Conservation (phyloP, 2,888 invertebrate genomes). For the Arenicola marina region DNA sequence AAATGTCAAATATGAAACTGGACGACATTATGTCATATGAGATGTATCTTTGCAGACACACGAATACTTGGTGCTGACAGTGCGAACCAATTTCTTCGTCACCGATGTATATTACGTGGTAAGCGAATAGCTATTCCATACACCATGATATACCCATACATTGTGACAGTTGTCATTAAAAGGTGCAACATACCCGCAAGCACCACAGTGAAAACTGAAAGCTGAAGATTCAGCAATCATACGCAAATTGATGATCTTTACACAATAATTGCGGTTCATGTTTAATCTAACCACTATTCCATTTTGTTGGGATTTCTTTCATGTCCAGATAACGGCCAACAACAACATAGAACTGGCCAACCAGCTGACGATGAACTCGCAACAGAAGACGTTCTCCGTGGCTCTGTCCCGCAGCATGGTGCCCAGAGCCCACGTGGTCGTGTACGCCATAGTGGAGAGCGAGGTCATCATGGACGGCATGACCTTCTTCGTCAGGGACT, state of each 20-base stretch:
- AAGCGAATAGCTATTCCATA: constrained; percentile 20
- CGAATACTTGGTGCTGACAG: constrained; percentile 89
- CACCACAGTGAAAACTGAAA: no score
- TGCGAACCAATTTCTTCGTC: constrained; percentile 85
- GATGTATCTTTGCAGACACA: constrained; percentile 79
- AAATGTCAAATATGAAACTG: no score
- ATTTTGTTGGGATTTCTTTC: no score
- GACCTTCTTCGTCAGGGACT: constrained; percentile 90
- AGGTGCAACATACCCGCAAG: no score
- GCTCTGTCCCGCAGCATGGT: constrained; percentile 69
- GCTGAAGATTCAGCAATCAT: no score
- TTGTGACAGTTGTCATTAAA: no score
- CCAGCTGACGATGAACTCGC: constrained; percentile 74
- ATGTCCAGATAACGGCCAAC: constrained; percentile 80
- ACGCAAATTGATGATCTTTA: no score
- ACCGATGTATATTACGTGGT: constrained; percentile 83
- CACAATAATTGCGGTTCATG: no score
- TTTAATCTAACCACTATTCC: no score
- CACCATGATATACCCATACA: no score
- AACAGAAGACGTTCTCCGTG: constrained; percentile 60
- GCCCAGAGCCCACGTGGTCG: constrained; percentile 83
- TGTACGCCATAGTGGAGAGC: constrained; percentile 76
- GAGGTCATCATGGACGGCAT: constrained; percentile 86
- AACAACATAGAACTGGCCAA: constrained; percentile 83
- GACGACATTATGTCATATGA: no score